Evolutionary conservation across 2,797 vertebrate genomes (phyloP).

Genomic region (Fundulus diaphanus): DNA sequence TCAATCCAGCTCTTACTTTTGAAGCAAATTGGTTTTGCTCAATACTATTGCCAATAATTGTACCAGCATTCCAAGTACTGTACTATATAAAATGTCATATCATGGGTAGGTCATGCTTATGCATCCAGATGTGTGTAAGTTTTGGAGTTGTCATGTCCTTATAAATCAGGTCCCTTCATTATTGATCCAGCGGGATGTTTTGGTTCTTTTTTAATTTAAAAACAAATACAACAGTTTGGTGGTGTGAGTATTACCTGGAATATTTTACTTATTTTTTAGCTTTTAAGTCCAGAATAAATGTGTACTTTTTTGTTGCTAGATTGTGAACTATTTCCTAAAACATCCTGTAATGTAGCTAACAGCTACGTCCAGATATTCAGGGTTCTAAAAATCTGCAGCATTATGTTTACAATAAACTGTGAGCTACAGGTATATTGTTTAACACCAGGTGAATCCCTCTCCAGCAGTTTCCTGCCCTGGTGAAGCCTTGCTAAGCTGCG

Average conservation of each 20-base stretch:
- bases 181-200: background rate
- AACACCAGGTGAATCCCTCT: conserved; percentile 2
- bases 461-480: conserved; percentile 9
- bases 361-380: conserved; percentile 9
- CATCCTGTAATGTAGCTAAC: background rate
- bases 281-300: no score
- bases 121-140: background rate
- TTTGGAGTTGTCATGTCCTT: background rate
- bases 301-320: background rate
- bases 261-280: background rate
- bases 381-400: conserved; percentile 14
- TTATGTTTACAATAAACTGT: conserved; percentile 31
- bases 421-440: conserved; percentile 28
- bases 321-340: background rate
- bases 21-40: background rate
- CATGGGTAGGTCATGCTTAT: background rate
- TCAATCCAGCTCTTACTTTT: background rate
- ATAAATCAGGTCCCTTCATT: background rate
- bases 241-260: background rate
- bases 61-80: background rate
- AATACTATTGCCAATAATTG: background rate
- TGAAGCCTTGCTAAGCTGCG: conserved; percentile 19
- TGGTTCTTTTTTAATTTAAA: background rate
- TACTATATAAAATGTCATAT: background rate
- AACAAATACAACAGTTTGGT: background rate